Percentiles rank a stretch among this genome's conserved stretches.
Evolutionary conservation across 1,140 invertebrate genomes (phyloP).

Genomic region (Leguminivora glycinivorella): DNA sequence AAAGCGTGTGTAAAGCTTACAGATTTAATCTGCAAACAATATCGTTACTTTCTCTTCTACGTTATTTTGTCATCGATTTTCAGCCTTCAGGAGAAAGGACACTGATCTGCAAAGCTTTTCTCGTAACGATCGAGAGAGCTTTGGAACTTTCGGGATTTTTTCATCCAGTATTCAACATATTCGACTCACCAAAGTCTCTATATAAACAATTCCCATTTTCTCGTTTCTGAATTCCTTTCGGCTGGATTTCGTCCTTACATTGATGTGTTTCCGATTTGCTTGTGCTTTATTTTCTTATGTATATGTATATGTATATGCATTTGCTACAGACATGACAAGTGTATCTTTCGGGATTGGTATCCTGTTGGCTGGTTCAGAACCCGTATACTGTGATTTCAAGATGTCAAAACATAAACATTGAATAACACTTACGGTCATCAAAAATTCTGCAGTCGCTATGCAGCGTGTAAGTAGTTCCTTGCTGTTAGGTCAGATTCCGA

Average conservation of each 20-base stretch:
- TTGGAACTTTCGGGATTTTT: conserved; percentile 6
- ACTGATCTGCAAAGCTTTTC: conserved; percentile 7
- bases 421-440: too few relatives aligned
- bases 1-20: too few relatives aligned
- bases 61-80: background rate
- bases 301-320: too few relatives aligned
- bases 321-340: background rate
- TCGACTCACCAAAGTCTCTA: background rate
- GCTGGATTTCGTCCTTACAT: conserved; percentile 12
- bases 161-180: conserved; percentile 14
- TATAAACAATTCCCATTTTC: background rate
- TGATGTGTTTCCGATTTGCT: conserved; percentile 27
- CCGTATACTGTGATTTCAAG: too few relatives aligned
- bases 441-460: too few relatives aligned
- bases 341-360: background rate
- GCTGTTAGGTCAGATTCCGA: too few relatives aligned
- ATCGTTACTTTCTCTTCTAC: background rate
- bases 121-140: background rate
- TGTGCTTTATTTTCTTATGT: conserved; percentile 20
- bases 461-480: too few relatives aligned
- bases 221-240: conserved; percentile 16
- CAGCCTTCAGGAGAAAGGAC: background rate
- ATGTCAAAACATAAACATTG: too few relatives aligned
- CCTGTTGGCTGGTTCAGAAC: background rate
- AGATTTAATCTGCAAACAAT: too few relatives aligned